Evolutionary conservation across 2,888 invertebrate species (phyloP), one percentile per base, ranked within the genome.

Genomic region (Itoplectis maculator): DNA sequence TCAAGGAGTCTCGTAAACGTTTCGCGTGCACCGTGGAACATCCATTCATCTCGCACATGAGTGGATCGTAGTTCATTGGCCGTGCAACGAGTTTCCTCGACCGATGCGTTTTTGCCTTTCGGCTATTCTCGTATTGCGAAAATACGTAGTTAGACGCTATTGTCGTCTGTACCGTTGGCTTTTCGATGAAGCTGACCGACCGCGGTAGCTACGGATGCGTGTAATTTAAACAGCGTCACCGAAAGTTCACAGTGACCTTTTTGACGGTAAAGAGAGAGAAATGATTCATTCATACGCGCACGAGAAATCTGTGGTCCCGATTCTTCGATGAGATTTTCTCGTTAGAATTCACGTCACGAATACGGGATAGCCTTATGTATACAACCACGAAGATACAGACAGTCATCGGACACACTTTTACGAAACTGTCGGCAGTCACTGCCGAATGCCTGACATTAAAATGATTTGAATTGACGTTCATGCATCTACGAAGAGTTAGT

Each of bases 1-100:
- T 51, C n/a, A 42, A 68, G 68, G 49, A 29, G 77, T n/a, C 81
- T 77, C 77, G 68, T 81, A 77, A 77, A 81, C 7, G 29, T 77
- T 69, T 56, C 23, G 51, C 59, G 54, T 40, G 42, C 37, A 37
- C 51, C n/a, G n/a, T 56, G 47, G 29, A 70, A 15, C 8, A 49
- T 78, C 78, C 81, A 78, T 82, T 82, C 81, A 78, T 74, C 63
- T 13, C 18, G 42, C 47, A 13, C 37, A 49, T 47, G 69, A 51
- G 35, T 47, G 42, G 45, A 72, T 35, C 54, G 65, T 35, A 49
- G 45, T 23, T 56, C 56, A 70, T 47, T 40, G 65, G 59, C 37
- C 42, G 23, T 29, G 63, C 63, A 70, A 66, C 49, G 45, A 77
- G 61, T 70, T 77, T 75, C 69, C 70, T 65, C 70, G 56, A 70